Evolutionary conservation across 2,888 invertebrate genomes (phyloP).

Genomic region (Proisotoma minuta): DNA sequence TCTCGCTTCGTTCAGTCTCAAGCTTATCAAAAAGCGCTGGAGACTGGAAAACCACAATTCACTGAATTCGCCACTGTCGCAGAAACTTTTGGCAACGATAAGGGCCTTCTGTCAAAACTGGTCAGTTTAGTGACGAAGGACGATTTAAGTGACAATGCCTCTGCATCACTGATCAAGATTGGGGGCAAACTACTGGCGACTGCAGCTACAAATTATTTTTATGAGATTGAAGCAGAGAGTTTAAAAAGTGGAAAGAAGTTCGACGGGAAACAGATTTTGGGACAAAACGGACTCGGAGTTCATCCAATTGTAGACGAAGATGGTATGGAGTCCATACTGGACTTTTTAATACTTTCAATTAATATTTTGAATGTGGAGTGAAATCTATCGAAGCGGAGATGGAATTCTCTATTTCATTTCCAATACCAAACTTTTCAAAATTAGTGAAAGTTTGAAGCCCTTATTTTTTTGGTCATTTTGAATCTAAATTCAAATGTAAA

Average conservation of each 20-base stretch:
- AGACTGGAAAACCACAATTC: slow-evolving; percentile 52
- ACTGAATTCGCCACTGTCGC: slow-evolving; percentile 54
- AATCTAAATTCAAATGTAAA: too few species aligned
- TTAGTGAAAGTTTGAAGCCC: too few species aligned
- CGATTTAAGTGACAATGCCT: slow-evolving; percentile 53
- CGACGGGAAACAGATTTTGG: slow-evolving; percentile 47
- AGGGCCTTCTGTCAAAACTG: slow-evolving; percentile 52
- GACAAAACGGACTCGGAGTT: slow-evolving; percentile 52
- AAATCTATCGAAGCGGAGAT: too few species aligned
- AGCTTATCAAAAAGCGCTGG: slow-evolving; percentile 52
- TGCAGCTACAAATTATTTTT: slow-evolving; percentile 53
- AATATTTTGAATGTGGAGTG: too few species aligned
- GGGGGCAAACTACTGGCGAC: slow-evolving; percentile 53
- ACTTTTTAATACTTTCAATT: too few species aligned
- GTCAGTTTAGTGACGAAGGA: too few species aligned
- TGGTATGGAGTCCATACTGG: too few species aligned
- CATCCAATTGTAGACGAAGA: slow-evolving; percentile 52
- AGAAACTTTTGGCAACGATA: slow-evolving; percentile 54
- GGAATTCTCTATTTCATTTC: too few species aligned
- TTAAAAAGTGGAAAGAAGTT: slow-evolving; percentile 50
- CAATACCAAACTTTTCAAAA: too few species aligned
- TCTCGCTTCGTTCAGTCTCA: slow-evolving; percentile 52
- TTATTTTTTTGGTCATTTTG: too few species aligned
- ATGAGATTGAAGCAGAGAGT: slow-evolving; percentile 52
- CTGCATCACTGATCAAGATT: slow-evolving; percentile 51